A percentile compares a stretch with the other conserved stretches of the same genome.
phyloP scores from a whole-genome alignment of 2,888 invertebrate species.

The Dyspetes luteomarginatus region DNA sequence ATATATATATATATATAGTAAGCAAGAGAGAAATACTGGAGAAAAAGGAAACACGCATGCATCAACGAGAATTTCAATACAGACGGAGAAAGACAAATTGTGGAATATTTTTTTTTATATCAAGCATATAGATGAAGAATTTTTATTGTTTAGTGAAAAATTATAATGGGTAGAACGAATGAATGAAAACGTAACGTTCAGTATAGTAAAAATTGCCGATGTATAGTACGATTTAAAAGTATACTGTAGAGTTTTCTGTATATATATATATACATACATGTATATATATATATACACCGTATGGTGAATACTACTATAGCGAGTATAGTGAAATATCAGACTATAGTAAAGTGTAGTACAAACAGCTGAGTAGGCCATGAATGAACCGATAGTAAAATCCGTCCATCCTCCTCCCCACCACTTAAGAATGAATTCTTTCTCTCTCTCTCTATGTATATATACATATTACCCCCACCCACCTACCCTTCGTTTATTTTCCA shows the following conservation, averaged over 20 bases:
- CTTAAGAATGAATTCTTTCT: constrained; percentile 29
- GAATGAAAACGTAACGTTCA: neutral
- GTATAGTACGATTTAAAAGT: neutral
- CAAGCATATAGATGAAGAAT: too few relatives aligned
- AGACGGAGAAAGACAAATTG: too few relatives aligned
- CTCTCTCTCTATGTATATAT: neutral
- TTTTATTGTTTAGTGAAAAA: neutral
- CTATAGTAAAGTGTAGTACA: constrained; percentile 50
- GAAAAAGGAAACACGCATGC: neutral
- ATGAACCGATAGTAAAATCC: constrained; percentile 58
- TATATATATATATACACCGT: constrained; percentile 4
- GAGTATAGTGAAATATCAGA: constrained; percentile 8
- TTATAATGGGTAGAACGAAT: constrained; percentile 15
- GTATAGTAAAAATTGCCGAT: constrained; percentile 14
- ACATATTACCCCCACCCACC: neutral
- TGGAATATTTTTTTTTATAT: too few relatives aligned
- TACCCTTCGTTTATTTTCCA: neutral
- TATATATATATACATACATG: neutral
- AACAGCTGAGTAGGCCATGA: constrained; percentile 59
- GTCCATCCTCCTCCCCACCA: neutral
- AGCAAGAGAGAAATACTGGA: constrained; percentile 10
- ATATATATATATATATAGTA: neutral
- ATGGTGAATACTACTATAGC: constrained; percentile 3
- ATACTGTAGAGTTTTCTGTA: neutral
- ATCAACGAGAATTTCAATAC: too few relatives aligned